A percentile compares a stretch with the other conserved stretches of the same genome.
Evolutionary conservation across 2,797 vertebrate species (phyloP).

Genomic region (Sebastes hubbsi): DNA sequence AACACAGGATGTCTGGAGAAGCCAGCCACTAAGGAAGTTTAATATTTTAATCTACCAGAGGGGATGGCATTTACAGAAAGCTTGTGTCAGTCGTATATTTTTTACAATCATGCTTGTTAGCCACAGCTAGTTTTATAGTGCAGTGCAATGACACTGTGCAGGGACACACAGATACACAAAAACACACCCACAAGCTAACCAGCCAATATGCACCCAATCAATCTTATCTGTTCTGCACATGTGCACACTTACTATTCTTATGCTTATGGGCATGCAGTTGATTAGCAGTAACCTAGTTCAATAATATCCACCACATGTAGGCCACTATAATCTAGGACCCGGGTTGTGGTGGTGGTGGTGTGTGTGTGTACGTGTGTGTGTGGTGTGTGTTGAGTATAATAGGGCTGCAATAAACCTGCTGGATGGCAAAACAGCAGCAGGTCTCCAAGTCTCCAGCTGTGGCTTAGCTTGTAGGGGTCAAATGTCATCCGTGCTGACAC

Average conservation of each 20-base stretch:
- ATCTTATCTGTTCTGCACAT: slow-evolving; percentile 48
- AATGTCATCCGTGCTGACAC: neutral
- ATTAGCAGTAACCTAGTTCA: slow-evolving; percentile 80
- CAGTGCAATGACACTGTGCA: neutral
- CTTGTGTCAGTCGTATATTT: neutral
- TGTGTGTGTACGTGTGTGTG: neutral
- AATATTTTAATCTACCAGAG: slow-evolving; percentile 28
- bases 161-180: neutral
- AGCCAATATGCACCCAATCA: slow-evolving; percentile 50
- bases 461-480: slow-evolving; percentile 19
- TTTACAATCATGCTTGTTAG: neutral
- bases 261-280: slow-evolving; percentile 67
- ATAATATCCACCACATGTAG: slow-evolving; percentile 76
- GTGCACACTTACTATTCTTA: slow-evolving; percentile 42
- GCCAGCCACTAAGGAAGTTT: neutral
- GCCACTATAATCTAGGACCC: slow-evolving; percentile 77
- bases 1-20: slow-evolving; percentile 1
- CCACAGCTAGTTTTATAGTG: slow-evolving; percentile 2
- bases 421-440: slow-evolving; percentile 17
- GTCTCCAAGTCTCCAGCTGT: slow-evolving; percentile 6
- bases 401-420: slow-evolving; percentile 23
- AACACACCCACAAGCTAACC: slow-evolving; percentile 33
- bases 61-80: neutral
- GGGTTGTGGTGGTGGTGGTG: neutral
- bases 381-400: slow-evolving; percentile 23